Percentiles rank a stretch among this genome's conserved stretches.
Evolutionary conservation across 2,113 vertebrate species (phyloP).

Genomic region (Callospermophilus lateralis): DNA sequence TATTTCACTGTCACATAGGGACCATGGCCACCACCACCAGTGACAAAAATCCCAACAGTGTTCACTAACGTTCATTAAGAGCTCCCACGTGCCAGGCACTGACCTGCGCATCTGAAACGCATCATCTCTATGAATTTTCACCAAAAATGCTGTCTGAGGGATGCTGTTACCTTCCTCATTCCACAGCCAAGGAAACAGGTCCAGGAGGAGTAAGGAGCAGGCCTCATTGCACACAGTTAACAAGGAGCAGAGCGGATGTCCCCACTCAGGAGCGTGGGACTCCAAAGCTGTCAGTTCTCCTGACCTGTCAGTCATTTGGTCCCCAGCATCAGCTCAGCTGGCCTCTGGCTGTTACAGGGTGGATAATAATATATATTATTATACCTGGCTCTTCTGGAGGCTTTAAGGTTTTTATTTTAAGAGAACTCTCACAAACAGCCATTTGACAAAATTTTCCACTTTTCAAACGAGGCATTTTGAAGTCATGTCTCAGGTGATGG

Average conservation of each 20-base stretch:
- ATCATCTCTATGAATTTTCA: neutral
- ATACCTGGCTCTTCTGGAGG: neutral
- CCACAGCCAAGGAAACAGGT: rapidly evolving
- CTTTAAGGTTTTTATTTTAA: neutral
- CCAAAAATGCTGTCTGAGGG: neutral
- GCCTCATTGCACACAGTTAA: neutral
- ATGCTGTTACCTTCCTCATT: neutral
- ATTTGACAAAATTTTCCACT: neutral
- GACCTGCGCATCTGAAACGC: neutral
- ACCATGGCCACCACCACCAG: neutral
- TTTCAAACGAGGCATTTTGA: neutral
- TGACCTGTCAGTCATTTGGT: rapidly evolving
- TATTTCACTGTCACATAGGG: too few species aligned
- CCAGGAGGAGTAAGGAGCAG: neutral
- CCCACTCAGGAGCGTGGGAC: rapidly evolving
- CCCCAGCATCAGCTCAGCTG: neutral
- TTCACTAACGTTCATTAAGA: neutral
- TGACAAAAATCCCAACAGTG: neutral
- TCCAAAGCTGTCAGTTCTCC: neutral
- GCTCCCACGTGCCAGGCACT: neutral
- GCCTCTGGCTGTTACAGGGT: too few species aligned
- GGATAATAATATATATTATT: neutral
- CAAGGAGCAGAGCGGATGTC: neutral
- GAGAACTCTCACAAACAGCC: neutral
- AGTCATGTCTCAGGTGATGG: neutral